phyloP scores from a whole-genome alignment of 2,797 vertebrate species.

The Aphelocoma californica region DNA sequence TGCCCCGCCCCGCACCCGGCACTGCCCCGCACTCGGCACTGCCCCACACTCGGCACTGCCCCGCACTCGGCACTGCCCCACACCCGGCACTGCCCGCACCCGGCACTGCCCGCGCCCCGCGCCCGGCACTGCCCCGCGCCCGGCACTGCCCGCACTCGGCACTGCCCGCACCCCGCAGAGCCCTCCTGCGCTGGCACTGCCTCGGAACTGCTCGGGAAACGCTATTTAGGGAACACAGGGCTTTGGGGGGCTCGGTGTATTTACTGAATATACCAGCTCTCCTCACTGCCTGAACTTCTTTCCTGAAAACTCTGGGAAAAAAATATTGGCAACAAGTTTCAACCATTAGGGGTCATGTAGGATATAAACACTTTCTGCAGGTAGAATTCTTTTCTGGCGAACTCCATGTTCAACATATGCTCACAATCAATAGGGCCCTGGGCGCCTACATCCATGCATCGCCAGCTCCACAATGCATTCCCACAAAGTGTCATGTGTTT shows the following conservation, averaged over 20 bases:
- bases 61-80: too few relatives aligned
- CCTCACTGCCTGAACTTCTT: neutral
- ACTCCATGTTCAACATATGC: neutral
- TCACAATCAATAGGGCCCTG: neutral
- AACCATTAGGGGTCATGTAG: neutral
- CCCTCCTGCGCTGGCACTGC: too few relatives aligned
- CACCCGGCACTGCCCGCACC: too few relatives aligned
- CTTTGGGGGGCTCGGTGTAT: neutral
- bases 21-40: too few relatives aligned
- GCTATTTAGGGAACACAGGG: too few relatives aligned
- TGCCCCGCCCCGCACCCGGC: too few relatives aligned
- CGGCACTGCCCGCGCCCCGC: too few relatives aligned
- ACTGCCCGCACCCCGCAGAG: neutral
- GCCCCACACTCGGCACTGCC: too few relatives aligned
- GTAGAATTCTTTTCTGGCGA: neutral
- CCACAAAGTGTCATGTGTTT: neutral
- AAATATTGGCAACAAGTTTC: neutral
- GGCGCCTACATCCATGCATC: fast-evolving
- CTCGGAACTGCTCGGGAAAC: neutral
- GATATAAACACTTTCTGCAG: neutral
- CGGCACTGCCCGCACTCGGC: neutral
- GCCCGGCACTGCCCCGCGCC: too few relatives aligned
- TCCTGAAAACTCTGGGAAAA: neutral
- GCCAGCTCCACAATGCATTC: neutral
- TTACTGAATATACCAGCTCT: too few relatives aligned